phyloP scores from a whole-genome alignment of 2,797 vertebrate genomes.

The Poeciliopsis infans region DNA sequence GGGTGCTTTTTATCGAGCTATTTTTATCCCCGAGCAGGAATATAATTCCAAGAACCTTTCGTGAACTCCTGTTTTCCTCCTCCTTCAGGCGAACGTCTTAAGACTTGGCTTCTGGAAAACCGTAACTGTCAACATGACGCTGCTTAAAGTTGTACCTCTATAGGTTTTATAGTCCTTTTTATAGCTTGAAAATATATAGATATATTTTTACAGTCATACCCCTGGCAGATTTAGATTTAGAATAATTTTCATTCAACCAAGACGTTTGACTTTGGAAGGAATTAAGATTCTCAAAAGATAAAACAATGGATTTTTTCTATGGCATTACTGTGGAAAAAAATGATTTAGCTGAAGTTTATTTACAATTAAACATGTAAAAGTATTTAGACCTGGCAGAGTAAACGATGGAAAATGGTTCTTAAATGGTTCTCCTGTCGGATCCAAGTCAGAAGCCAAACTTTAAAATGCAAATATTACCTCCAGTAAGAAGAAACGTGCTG shows the following conservation, averaged over 20 bases:
- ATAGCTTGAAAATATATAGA: neutral
- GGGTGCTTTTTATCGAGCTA: neutral
- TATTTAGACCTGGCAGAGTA: neutral
- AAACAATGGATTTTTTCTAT: neutral
- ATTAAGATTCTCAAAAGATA: neutral
- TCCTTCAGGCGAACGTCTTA: neutral
- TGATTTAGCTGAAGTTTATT: neutral
- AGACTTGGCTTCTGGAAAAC: neutral
- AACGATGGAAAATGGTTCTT: neutral
- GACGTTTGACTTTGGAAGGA: neutral
- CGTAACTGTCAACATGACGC: neutral
- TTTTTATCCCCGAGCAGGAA: neutral
- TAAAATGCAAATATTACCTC: neutral
- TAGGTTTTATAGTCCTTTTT: neutral
- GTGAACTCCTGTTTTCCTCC: neutral
- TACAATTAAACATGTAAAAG: neutral
- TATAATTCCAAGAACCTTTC: neutral
- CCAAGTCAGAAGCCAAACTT: neutral
- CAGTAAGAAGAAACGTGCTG: neutral
- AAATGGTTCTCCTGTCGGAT: neutral
- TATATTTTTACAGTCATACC: neutral
- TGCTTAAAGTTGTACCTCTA: neutral
- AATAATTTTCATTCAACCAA: neutral
- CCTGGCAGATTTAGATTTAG: neutral
- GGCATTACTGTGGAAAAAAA: neutral